phyloP scores from a whole-genome alignment of 1,140 invertebrate species.

The Globodera ellingtonae region DNA sequence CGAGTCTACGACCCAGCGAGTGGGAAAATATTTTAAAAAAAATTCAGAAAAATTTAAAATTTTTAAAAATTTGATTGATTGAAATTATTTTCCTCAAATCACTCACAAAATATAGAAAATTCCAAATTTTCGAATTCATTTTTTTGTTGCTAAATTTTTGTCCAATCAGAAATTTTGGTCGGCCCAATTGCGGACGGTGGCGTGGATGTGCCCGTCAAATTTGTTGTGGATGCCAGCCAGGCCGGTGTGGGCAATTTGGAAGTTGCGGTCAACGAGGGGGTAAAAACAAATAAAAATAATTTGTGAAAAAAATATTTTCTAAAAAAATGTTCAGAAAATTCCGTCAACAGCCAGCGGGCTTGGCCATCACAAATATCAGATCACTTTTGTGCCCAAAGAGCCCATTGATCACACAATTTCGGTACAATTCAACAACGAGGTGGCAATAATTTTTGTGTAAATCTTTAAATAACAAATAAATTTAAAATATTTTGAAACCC shows the following conservation, averaged over 20 bases:
- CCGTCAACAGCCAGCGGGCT: slow-evolving; percentile 96
- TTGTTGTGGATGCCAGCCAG: slow-evolving; percentile 89
- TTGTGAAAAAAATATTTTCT: background rate
- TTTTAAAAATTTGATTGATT: background rate
- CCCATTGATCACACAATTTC: slow-evolving; percentile 89
- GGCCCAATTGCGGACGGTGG: slow-evolving; percentile 81
- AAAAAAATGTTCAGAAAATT: slow-evolving; percentile 47
- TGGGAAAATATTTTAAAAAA: background rate
- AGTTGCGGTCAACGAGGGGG: slow-evolving; percentile 89
- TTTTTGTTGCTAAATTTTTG: background rate
- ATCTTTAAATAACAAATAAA: background rate
- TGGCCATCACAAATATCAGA: slow-evolving; percentile 88
- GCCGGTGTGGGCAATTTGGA: slow-evolving; percentile 97
- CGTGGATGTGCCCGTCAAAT: slow-evolving; percentile 86
- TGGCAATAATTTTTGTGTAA: background rate
- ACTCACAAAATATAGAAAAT: too few species aligned
- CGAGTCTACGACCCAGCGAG: slow-evolving; percentile 86
- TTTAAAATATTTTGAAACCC: too few species aligned
- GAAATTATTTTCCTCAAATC: background rate
- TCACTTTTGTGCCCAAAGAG: slow-evolving; percentile 90
- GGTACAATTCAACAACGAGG: slow-evolving; percentile 93
- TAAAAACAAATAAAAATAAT: slow-evolving; percentile 73
- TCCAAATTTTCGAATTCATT: background rate
- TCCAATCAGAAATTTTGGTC: slow-evolving; percentile 78
- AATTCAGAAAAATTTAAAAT: background rate